Evolutionary conservation across 2,797 vertebrate species (phyloP).

Genomic region (Eospalax fontanierii): DNA sequence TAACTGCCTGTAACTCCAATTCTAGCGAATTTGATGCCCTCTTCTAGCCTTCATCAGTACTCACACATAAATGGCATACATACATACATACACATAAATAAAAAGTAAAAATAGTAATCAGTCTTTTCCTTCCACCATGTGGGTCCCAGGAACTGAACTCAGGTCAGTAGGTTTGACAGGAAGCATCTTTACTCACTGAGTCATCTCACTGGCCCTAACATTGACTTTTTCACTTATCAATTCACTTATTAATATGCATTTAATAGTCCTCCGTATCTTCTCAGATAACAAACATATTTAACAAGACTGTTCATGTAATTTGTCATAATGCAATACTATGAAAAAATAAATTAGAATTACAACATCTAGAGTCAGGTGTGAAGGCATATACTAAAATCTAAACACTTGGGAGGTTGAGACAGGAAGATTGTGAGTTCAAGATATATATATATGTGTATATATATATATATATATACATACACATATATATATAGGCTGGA

Average conservation of each 20-base stretch:
- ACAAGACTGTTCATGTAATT: background rate
- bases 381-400: background rate
- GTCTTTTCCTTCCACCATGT: background rate
- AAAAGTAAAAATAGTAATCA: too few species aligned
- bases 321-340: background rate
- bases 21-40: too few species aligned
- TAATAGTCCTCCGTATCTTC: background rate
- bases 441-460: background rate
- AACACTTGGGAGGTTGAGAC: background rate
- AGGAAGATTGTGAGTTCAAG: background rate
- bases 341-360: constrained; percentile 19
- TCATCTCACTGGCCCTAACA: background rate
- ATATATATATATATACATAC: background rate
- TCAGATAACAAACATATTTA: background rate
- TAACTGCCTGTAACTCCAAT: too few species aligned
- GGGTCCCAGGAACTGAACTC: background rate
- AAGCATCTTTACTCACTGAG: background rate
- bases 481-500: background rate
- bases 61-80: background rate
- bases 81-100: background rate
- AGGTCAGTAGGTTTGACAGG: background rate
- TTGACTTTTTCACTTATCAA: background rate
- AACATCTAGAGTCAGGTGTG: background rate
- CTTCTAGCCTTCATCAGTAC: background rate
- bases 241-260: background rate